phyloP scores from a whole-genome alignment of 2,888 invertebrate genomes.

The Copidosoma aretas region DNA sequence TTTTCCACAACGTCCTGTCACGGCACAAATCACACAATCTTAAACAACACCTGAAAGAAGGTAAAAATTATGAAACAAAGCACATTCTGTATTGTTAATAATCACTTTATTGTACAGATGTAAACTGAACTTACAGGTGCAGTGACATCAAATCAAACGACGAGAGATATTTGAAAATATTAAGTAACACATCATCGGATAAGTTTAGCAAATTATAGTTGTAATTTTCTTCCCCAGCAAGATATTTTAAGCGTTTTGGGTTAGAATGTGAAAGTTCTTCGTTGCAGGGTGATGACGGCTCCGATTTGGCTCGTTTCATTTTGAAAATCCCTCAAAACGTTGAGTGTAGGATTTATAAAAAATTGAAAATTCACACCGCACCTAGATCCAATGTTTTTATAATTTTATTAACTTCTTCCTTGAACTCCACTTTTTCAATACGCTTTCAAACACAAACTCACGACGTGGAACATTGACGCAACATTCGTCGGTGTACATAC shows the following conservation, averaged over 20 bases:
- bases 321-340: constrained; percentile 27
- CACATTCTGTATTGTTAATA: background rate
- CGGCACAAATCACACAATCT: constrained; percentile 63
- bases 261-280: constrained; percentile 9
- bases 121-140: constrained; percentile 63
- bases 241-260: constrained; percentile 47
- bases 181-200: constrained; percentile 69
- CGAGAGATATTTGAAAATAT: constrained; percentile 62
- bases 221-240: constrained; percentile 29
- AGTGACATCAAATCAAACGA: constrained; percentile 65
- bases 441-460: no score
- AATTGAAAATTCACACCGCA: no score
- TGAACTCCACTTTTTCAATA: no score
- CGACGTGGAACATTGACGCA: no score
- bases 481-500: no score
- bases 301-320: constrained; percentile 56
- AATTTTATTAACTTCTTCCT: no score
- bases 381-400: no score
- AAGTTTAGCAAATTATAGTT: constrained; percentile 63
- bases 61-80: constrained; percentile 20
- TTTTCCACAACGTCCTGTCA: constrained; percentile 67
- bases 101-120: background rate
- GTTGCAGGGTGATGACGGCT: constrained; percentile 53
- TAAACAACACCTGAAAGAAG: constrained; percentile 62
- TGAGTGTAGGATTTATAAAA: background rate